A percentile compares a stretch with the other conserved stretches of the same genome.
These are phyloP conservation scores for Lucifuga dentata DNA, from an alignment of 2,113 vertebrate species.

Conservation along the genomic window DNA sequence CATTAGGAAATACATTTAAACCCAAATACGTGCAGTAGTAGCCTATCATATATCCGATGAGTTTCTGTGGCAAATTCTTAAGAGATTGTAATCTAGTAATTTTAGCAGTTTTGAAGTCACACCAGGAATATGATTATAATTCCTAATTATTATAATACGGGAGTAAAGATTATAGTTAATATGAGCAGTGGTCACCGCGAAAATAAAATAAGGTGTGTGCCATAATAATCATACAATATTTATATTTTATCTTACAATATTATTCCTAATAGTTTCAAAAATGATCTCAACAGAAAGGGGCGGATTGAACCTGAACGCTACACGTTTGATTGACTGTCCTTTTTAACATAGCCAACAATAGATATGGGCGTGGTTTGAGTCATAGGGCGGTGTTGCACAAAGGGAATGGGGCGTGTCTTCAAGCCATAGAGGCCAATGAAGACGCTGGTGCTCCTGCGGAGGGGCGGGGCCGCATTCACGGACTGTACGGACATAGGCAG, in stretches of 20 bases:
- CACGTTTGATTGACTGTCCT: slow-evolving; percentile 70
- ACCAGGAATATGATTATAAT: too few species aligned
- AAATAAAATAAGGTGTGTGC: neutral
- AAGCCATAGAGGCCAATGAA: slow-evolving; percentile 54
- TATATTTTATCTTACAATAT: too few species aligned
- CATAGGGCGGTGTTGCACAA: slow-evolving; percentile 14
- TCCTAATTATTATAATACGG: too few species aligned
- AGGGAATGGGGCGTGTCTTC: slow-evolving; percentile 49
- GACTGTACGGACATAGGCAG: slow-evolving; percentile 42
- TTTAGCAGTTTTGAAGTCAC: too few species aligned
- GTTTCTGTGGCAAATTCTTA: too few species aligned
- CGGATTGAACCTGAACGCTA: slow-evolving; percentile 51
- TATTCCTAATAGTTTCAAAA: too few species aligned
- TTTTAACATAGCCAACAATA: slow-evolving; percentile 68
- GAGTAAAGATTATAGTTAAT: too few species aligned
- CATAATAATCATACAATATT: too few species aligned
- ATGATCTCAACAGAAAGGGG: slow-evolving; percentile 2
- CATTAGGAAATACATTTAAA: too few species aligned
- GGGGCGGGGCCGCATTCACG: slow-evolving; percentile 69
- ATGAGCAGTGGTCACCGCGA: neutral
- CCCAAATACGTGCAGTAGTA: too few species aligned
- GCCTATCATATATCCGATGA: too few species aligned
- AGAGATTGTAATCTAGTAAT: too few species aligned
- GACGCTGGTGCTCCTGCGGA: slow-evolving; percentile 35
- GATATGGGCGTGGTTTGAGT: slow-evolving; percentile 60